phyloP scores from a whole-genome alignment of 2,888 invertebrate genomes.

The Ectemnius lituratus region DNA sequence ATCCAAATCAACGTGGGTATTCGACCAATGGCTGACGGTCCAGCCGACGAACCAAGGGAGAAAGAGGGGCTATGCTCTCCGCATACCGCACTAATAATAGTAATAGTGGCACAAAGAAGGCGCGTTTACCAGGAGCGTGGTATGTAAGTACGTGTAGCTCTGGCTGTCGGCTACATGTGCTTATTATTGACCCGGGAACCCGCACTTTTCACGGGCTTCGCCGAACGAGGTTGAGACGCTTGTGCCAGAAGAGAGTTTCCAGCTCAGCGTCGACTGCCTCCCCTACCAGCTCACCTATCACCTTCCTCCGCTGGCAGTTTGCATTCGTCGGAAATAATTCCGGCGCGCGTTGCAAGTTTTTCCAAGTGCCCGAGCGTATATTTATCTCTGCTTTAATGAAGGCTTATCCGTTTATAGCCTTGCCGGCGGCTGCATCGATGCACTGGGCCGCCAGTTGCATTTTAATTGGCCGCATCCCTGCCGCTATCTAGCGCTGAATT shows the following conservation, averaged over 20 bases:
- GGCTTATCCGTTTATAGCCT: neutral
- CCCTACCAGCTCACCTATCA: too few relatives aligned
- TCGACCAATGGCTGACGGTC: neutral
- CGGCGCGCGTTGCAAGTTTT: neutral
- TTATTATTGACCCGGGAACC: conserved; percentile 32
- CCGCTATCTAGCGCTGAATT: neutral
- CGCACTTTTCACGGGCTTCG: conserved; percentile 23
- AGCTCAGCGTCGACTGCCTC: too few relatives aligned
- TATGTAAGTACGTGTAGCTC: neutral
- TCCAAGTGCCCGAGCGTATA: conserved; percentile 3
- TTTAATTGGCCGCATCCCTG: conserved; percentile 3
- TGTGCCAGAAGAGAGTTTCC: neutral
- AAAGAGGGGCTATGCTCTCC: conserved; percentile 27
- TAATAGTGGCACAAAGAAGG: conserved; percentile 41
- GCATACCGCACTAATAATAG: conserved; percentile 42
- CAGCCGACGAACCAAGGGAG: conserved; percentile 12
- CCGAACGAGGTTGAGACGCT: conserved; percentile 2
- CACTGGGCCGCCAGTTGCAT: neutral
- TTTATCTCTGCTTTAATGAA: neutral
- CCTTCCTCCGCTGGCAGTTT: neutral
- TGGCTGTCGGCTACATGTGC: neutral
- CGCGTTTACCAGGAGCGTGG: too few relatives aligned
- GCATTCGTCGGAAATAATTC: conserved; percentile 6
- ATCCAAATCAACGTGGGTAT: conserved; percentile 37
- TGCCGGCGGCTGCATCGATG: neutral